Conservation (phyloP, 2,888 invertebrate species). For the Phyllotreta cruciferae region DNA sequence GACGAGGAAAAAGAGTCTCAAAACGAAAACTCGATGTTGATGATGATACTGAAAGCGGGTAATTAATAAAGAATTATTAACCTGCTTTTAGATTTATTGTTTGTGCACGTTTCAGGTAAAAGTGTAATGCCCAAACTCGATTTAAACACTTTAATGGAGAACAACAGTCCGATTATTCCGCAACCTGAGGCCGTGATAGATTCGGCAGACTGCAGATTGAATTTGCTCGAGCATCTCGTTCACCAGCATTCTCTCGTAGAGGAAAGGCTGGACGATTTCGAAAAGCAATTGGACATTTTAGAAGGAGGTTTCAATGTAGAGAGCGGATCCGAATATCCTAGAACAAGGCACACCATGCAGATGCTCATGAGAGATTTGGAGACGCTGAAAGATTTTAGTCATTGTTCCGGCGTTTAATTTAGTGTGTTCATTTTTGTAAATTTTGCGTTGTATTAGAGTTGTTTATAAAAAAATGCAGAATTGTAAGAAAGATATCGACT, state of each 20-base stretch:
- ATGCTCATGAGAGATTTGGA: slow-evolving; percentile 77
- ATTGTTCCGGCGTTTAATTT: slow-evolving; percentile 39
- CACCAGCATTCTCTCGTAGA: slow-evolving; percentile 77
- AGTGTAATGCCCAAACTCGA: slow-evolving; percentile 44
- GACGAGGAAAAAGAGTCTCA: slow-evolving; percentile 39
- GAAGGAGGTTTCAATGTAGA: slow-evolving; percentile 68
- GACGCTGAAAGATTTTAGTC: slow-evolving; percentile 63
- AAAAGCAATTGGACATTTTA: slow-evolving; percentile 75
- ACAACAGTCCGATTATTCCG: slow-evolving; percentile 63
- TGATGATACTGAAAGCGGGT: slow-evolving; percentile 51
- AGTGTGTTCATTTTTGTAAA: background rate
- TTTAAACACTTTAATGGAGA: slow-evolving; percentile 50
- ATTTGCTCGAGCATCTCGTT: slow-evolving; percentile 78
- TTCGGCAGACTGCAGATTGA: slow-evolving; percentile 76
- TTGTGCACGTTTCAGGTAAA: slow-evolving; percentile 17
- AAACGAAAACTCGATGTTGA: slow-evolving; percentile 51
- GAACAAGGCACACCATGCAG: slow-evolving; percentile 75
- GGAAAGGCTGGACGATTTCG: slow-evolving; percentile 74
- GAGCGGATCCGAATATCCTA: slow-evolving; percentile 67
- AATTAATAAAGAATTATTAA: slow-evolving; percentile 39
- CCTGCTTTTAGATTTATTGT: background rate
- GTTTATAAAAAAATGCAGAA: background rate
- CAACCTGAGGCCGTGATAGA: slow-evolving; percentile 86
- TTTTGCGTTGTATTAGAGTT: background rate
- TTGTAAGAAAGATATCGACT: too few relatives aligned